phyloP scores from a whole-genome alignment of 2,113 vertebrate genomes.

The Phasianus colchicus region DNA sequence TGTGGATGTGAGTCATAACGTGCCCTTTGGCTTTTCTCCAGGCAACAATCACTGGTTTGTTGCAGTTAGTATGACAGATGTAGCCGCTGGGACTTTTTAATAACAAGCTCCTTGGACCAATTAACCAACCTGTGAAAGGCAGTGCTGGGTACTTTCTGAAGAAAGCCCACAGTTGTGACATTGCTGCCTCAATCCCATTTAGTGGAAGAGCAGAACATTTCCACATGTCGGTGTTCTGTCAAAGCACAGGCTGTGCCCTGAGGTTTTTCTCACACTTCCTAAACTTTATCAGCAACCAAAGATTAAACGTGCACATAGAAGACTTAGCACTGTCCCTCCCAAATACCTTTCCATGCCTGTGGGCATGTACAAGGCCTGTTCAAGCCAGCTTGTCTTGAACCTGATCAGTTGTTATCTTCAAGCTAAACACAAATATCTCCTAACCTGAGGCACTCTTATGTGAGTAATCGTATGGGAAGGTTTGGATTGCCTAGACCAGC shows the following conservation, averaged over 20 bases:
- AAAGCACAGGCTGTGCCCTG: neutral
- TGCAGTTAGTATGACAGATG: neutral
- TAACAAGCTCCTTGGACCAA: neutral
- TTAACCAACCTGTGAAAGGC: neutral
- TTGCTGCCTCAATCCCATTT: neutral
- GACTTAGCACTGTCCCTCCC: constrained; percentile 20
- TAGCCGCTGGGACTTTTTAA: neutral
- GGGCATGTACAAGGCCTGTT: constrained; percentile 46
- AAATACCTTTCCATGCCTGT: constrained; percentile 39
- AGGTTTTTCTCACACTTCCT: neutral
- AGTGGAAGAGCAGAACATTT: neutral
- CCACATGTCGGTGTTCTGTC: neutral
- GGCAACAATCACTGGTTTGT: neutral
- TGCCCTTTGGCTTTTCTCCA: neutral
- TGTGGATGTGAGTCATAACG: constrained; percentile 15
- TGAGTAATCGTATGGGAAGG: neutral
- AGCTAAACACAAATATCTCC: constrained; percentile 3
- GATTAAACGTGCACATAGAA: neutral
- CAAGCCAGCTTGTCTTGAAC: constrained; percentile 8
- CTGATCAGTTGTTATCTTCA: constrained; percentile 15
- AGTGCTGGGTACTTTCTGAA: neutral
- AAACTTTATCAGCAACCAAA: neutral
- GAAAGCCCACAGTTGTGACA: neutral
- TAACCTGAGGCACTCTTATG: neutral
- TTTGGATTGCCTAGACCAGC: neutral